Evolutionary conservation across 1,140 invertebrate species (phyloP), one percentile per base, ranked within the genome.

Genomic region (Drosophila persimilis): DNA sequence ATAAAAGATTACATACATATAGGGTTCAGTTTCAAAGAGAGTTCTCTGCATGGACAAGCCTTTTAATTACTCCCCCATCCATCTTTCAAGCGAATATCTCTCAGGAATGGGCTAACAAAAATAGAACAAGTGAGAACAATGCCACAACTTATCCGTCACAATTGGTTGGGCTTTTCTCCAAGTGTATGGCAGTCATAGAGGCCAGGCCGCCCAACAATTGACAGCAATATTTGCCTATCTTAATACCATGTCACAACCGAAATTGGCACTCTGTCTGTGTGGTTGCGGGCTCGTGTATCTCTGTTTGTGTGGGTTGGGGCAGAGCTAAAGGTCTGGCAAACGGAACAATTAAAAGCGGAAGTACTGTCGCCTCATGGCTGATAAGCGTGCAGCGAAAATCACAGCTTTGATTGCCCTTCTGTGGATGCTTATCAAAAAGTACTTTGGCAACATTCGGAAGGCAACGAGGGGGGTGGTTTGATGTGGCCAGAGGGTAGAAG

Each of bases 221-320:
- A 83, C 83, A 86, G 79, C 57, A 74, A 54, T 83, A 58, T 65
- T 67, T 52, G 75, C 70, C 78, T 88, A 86, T 86, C 83, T 86
- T 86, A 86, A 86, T 86, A 83, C 86, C 75, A 45, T 88, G 83
- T 86, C 83, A 86, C 62, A 86, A 64, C 55, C 73, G 29, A 73
- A 83, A 86, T 86, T 88, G 83, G 74, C 83, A 88, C 78, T 73
- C 54, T 66, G 61, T 63, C 35, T 24, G 58, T 51, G 39, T 44
- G 45, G 46, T 48, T 47, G 59, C 58, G 56, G 64, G 63, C 26
- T 20, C 47, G 41, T 57, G 62, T 61, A 46, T 67, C 2, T 7
- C 9, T 9, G 9, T 9, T 9, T 35, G 8, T 39, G 35, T 67
- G 66, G 71, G 57, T 56, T 62, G 67, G 75, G 79, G 75, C 35